phyloP scores from a whole-genome alignment of 2,113 vertebrate genomes.

The Sterrhoptilus dennistouni region DNA sequence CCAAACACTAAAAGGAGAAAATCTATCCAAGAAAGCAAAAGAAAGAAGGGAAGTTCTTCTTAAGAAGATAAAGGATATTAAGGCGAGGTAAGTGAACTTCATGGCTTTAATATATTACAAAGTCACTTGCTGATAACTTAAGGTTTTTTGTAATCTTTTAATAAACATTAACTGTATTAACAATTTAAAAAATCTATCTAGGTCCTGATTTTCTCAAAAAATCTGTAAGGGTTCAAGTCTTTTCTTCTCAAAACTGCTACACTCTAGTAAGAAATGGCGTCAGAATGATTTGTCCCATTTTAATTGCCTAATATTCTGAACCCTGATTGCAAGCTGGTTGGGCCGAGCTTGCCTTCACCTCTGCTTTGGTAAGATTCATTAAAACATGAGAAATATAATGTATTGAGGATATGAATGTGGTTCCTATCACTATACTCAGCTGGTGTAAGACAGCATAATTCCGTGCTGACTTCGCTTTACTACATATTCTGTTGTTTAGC shows the following conservation, averaged over 20 bases:
- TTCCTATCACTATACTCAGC: neutral
- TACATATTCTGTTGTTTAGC: neutral
- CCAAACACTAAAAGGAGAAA: slow-evolving; percentile 87
- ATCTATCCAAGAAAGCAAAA: slow-evolving; percentile 90
- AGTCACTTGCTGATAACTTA: neutral
- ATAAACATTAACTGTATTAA: neutral
- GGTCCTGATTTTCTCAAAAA: neutral
- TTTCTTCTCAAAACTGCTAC: neutral
- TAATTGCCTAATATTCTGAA: neutral
- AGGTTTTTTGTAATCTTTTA: slow-evolving; percentile 12
- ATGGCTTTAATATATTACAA: neutral
- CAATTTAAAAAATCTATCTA: neutral
- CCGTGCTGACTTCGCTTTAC: neutral
- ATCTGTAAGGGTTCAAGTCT: neutral
- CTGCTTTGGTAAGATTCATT: neutral
- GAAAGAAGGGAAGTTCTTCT: slow-evolving; percentile 87
- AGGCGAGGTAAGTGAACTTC: slow-evolving; percentile 72
- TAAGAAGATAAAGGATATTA: slow-evolving; percentile 89
- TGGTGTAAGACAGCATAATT: neutral
- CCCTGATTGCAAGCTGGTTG: neutral
- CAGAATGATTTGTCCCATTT: neutral
- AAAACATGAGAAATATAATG: neutral
- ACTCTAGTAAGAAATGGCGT: neutral
- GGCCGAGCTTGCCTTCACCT: neutral
- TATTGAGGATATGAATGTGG: neutral